Percentiles rank a stretch among this genome's conserved stretches.
Evolutionary conservation across 2,888 invertebrate genomes (phyloP).

Genomic region (Lepidocyrtinus sp.): DNA sequence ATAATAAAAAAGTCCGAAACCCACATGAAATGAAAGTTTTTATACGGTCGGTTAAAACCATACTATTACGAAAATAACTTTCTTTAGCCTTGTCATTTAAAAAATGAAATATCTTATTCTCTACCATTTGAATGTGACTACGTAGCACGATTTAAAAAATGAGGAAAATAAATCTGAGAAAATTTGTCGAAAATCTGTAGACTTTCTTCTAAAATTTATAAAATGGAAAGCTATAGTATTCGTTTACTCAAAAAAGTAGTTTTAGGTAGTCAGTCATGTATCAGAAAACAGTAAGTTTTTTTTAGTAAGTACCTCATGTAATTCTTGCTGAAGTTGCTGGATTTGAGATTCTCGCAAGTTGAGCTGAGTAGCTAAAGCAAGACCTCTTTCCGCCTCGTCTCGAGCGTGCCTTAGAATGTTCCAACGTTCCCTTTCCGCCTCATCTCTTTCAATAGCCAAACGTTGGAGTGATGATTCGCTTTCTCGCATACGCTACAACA

Average conservation of each 20-base stretch:
- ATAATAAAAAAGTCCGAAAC: constrained; percentile 17
- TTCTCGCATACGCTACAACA: constrained; percentile 81
- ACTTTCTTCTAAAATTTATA: not conserved
- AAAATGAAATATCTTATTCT: not conserved
- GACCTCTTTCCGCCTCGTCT: constrained; percentile 90
- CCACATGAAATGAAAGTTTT: not conserved
- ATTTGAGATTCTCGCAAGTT: constrained; percentile 90
- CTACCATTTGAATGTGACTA: constrained; percentile 5
- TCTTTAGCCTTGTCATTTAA: not conserved
- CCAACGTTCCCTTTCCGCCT: constrained; percentile 90
- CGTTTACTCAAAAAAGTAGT: constrained; percentile 7
- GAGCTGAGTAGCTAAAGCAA: constrained; percentile 88
- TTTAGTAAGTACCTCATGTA: constrained; percentile 80
- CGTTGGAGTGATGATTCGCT: constrained; percentile 81
- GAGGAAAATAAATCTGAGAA: constrained; percentile 23
- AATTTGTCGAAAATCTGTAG: constrained; percentile 7
- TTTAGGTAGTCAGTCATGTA: constrained; percentile 26
- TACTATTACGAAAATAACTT: constrained; percentile 4
- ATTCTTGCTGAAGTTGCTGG: constrained; percentile 87
- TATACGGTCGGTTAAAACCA: constrained; percentile 10
- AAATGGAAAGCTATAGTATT: not conserved
- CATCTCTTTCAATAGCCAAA: constrained; percentile 78
- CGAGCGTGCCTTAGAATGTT: constrained; percentile 89
- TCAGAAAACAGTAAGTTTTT: constrained; percentile 41
- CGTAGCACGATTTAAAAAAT: not conserved